Conservation (phyloP, 2,888 invertebrate species). For the Drosophila infuscata region DNA sequence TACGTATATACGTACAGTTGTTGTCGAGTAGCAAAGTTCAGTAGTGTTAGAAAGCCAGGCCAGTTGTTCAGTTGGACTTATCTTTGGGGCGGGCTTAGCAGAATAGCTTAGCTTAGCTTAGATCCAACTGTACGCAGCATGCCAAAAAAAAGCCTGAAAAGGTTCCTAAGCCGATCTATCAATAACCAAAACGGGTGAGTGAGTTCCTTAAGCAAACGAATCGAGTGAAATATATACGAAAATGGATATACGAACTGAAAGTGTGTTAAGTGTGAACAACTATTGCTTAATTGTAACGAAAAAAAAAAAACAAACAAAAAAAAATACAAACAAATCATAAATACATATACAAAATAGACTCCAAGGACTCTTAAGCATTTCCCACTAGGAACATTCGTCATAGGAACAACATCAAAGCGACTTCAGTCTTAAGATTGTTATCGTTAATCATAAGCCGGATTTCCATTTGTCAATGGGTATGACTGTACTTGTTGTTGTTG, state of each 20-base stretch:
- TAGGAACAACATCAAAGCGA: conserved; percentile 59
- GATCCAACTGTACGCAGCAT: conserved; percentile 63
- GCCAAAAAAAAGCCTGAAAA: conserved; percentile 35
- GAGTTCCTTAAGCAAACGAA: conserved; percentile 62
- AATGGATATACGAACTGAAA: conserved; percentile 46
- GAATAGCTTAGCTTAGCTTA: conserved; percentile 41
- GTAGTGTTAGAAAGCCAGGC: conserved; percentile 47
- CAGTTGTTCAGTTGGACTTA: conserved; percentile 32
- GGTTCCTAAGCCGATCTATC: conserved; percentile 38
- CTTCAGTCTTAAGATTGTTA: conserved; percentile 60
- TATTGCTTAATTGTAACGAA: background rate
- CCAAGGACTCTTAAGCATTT: conserved; percentile 43
- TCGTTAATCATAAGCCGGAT: conserved; percentile 58
- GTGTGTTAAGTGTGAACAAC: conserved; percentile 42
- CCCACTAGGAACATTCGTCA: conserved; percentile 53
- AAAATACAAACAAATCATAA: conserved; percentile 4
- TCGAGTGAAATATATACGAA: conserved; percentile 23
- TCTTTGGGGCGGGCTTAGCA: conserved; percentile 43
- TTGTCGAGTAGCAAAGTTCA: conserved; percentile 28
- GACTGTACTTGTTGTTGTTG: conserved; percentile 66
- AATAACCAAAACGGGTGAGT: conserved; percentile 61
- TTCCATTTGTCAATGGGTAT: conserved; percentile 57
- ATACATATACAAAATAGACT: conserved; percentile 26
- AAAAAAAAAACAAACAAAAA: conserved; percentile 3
- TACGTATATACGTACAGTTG: conserved; percentile 24